phyloP scores from a whole-genome alignment of 2,113 vertebrate genomes.

The Corythoichthys haematopterus region DNA sequence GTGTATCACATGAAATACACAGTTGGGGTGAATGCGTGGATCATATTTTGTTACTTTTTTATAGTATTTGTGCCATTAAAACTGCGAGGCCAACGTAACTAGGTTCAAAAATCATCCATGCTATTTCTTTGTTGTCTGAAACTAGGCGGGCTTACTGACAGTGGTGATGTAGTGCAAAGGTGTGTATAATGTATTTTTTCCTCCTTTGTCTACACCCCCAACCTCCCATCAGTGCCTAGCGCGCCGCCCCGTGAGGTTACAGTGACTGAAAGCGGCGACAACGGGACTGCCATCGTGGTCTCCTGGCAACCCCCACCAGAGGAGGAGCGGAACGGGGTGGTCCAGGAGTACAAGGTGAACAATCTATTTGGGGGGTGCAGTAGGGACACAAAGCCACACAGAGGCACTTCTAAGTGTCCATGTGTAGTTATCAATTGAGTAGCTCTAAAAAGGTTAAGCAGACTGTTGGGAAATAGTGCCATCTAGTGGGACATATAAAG shows the following conservation, averaged over 20 bases:
- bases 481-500: constrained; percentile 75
- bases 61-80: neutral
- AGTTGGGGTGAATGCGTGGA: neutral
- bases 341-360: constrained; percentile 95
- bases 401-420: constrained; percentile 39
- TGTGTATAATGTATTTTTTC: constrained; percentile 27
- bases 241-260: constrained; percentile 91
- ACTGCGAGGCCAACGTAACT: neutral
- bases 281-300: constrained; percentile 87
- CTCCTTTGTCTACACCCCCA: constrained; percentile 41
- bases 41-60: neutral
- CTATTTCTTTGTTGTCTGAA: constrained; percentile 46
- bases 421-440: neutral
- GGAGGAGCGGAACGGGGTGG: constrained; percentile 89
- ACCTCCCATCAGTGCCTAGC: constrained; percentile 77
- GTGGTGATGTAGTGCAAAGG: constrained; percentile 25
- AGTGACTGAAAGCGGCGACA: constrained; percentile 88
- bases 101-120: neutral
- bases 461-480: constrained; percentile 77
- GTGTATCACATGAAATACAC: neutral
- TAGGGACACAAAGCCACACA: constrained; percentile 28
- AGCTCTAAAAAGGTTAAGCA: neutral
- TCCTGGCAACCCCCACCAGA: constrained; percentile 95
- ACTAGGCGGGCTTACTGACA: neutral
- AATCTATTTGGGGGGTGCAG: neutral